Percentiles rank a stretch among this genome's conserved stretches.
Evolutionary conservation across 2,113 vertebrate species (phyloP).

Genomic region (Argyrosomus japonicus): DNA sequence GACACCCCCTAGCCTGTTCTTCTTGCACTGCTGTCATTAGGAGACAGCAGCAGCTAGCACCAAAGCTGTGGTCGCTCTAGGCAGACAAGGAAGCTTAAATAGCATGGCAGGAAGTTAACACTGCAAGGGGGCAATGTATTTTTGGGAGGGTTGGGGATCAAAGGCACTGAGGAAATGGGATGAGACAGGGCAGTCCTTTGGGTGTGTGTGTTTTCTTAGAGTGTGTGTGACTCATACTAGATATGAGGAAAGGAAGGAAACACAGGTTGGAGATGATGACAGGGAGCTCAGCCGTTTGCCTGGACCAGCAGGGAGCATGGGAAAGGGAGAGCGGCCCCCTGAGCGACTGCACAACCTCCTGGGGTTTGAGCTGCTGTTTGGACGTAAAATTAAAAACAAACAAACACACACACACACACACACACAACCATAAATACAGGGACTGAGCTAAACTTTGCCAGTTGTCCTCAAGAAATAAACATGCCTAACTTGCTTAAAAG

Average conservation of each 20-base stretch:
- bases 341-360: slow-evolving; percentile 57
- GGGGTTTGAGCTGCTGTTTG: slow-evolving; percentile 62
- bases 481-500: slow-evolving; percentile 24
- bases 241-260: slow-evolving; percentile 67
- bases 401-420: slow-evolving; percentile 21
- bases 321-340: slow-evolving; percentile 49
- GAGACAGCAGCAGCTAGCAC: slow-evolving; percentile 59
- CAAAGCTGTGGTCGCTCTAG: slow-evolving; percentile 65
- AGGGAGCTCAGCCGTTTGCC: slow-evolving; percentile 70
- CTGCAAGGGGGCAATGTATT: slow-evolving; percentile 64
- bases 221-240: slow-evolving; percentile 67
- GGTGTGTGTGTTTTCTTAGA: slow-evolving; percentile 69
- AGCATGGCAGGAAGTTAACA: slow-evolving; percentile 72
- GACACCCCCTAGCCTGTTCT: slow-evolving; percentile 54
- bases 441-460: slow-evolving; percentile 34
- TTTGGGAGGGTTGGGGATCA: slow-evolving; percentile 72
- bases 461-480: slow-evolving; percentile 35
- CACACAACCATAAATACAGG: slow-evolving; percentile 10
- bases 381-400: slow-evolving; percentile 49
- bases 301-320: slow-evolving; percentile 66
- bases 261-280: slow-evolving; percentile 73
- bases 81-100: slow-evolving; percentile 76
- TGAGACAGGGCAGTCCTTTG: slow-evolving; percentile 77
- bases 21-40: slow-evolving; percentile 62
- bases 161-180: slow-evolving; percentile 76